Evolutionary conservation across 2,888 invertebrate species (phyloP), one percentile per base, ranked within the genome.

Genomic region (Aquatica leii): DNA sequence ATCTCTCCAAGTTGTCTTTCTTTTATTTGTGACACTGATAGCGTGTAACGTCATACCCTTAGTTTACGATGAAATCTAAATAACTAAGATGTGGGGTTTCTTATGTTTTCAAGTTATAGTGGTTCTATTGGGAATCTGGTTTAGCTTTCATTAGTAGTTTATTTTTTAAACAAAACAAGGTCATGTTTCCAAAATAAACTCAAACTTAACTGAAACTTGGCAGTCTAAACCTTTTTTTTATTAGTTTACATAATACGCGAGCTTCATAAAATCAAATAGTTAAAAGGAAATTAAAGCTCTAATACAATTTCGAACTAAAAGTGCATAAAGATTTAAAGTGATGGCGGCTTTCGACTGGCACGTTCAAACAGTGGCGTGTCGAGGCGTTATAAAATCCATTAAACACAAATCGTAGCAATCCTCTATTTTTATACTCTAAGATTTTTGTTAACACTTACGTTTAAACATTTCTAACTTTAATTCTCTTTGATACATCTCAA

Each of bases 401-500:
- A 61, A 55, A 61, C 40, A 40, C 50, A 43, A 61, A 55, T 55
- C 50, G 54, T 21, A 24, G 31, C 40, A 34, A 18, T 50, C n/a
- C 20, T 49, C 34, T 55, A 54, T 54, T 56, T 61, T 61, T 61
- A 56, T 34, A 51, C 43, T 12, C 37, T 41, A 34, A 14, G 34
- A 40, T 51, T 51, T 56, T 31, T 60, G 55, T 55, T 49, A 49
- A 56, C 61, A 41, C 51, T 21, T 43, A 43, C 52, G 52, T 52
- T 59, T 59, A 59, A 52, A 24, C 21, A 59, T 59, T 52, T 51
- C 41, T 9, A 60, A 50, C 31, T 56, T 56, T 55, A 51, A 61
- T 40, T 50, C 51, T 41, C 34, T 61, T 61, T 61, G 56, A 61
- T 61, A 61, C 51, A 43, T 50, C 56, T 61, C 61, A 56, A 61